These are phyloP conservation scores for Miniopterus natalensis DNA, from an alignment of 2,113 vertebrate species.

Conservation along the genomic window DNA sequence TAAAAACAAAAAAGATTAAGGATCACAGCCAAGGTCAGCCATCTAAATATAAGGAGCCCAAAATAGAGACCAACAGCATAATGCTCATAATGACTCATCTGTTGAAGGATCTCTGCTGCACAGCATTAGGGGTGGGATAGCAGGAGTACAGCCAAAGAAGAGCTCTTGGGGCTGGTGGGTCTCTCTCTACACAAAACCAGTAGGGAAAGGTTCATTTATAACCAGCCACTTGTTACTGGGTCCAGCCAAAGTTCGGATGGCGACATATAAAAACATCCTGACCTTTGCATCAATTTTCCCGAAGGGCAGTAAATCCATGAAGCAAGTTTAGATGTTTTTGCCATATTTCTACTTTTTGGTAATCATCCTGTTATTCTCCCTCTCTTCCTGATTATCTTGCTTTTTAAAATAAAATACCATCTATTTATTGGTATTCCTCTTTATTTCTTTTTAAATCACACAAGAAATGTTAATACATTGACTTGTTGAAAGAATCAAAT, in stretches of 20 bases:
- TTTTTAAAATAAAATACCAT: not conserved
- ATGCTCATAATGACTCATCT: not conserved
- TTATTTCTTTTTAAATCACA: constrained; percentile 36
- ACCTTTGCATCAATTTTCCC: not conserved
- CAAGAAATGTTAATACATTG: not conserved
- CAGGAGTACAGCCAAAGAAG: not conserved
- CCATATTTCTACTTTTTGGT: not conserved
- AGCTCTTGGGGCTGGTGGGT: not conserved
- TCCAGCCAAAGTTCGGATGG: not conserved
- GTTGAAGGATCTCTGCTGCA: no score
- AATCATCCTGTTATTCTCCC: not conserved
- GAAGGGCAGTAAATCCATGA: not conserved
- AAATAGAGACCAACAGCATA: not conserved
- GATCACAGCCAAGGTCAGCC: not conserved
- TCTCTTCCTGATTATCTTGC: not conserved
- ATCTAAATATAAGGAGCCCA: not conserved
- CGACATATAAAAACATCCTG: not conserved
- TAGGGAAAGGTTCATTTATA: not conserved
- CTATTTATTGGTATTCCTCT: not conserved
- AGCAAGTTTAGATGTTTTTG: not conserved
- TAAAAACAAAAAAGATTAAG: not conserved
- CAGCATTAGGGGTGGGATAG: accelerated
- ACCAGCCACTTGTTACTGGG: not conserved
- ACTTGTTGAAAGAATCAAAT: not conserved
- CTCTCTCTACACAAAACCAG: not conserved